Base-by-base conservation (phyloP, 2,113 vertebrate species). In the Varanus salvator region DNA sequence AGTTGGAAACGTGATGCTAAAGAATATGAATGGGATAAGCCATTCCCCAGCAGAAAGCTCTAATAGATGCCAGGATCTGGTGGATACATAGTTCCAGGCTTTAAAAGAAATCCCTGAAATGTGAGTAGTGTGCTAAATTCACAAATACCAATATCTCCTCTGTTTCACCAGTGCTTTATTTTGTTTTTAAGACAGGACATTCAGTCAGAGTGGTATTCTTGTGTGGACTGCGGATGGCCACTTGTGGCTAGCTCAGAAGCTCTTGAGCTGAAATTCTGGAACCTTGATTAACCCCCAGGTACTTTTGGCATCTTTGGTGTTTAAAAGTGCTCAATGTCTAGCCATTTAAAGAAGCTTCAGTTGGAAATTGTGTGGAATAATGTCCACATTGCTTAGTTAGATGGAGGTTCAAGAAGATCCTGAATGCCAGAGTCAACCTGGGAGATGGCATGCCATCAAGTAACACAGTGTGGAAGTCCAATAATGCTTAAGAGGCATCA, bases 11-110 rank as follows among this genome's bases (percentile, higher is more conserved):
- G 38, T 60, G 54, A 71, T 52, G 34, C 12, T 75, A 15, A 75
- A 82, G 82, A 75, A 71, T 38, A 85, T 90, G 88, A 85, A 85
- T 90, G 88, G 88, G 50, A 78, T 90, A 90, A 90, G 12, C 84
- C 15, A 15, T 66, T 85, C 76, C 76, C 78, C 82, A 81, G 34
- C 12, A 66, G 44, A 81, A 64, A n/a, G 52, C 50, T 75, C 34
- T 66, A 78, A 80, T 50, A 34, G 82, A 74, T 38, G 4, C 14
- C 6, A 54, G 76, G 44, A 66, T 88, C 31, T 75, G 80, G n/a
- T 9, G n/a, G 80, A 77, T 38, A 69, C 77, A 44, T 88, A 54
- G 48, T 81, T 88, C 54, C 27, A 77, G 48, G 15, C 44, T 57
- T 83, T 66, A 31, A 80, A 34, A 74, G 64, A 17, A 85, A 72